phyloP scores from a whole-genome alignment of 2,797 vertebrate genomes.

The Sciurus vulgaris region DNA sequence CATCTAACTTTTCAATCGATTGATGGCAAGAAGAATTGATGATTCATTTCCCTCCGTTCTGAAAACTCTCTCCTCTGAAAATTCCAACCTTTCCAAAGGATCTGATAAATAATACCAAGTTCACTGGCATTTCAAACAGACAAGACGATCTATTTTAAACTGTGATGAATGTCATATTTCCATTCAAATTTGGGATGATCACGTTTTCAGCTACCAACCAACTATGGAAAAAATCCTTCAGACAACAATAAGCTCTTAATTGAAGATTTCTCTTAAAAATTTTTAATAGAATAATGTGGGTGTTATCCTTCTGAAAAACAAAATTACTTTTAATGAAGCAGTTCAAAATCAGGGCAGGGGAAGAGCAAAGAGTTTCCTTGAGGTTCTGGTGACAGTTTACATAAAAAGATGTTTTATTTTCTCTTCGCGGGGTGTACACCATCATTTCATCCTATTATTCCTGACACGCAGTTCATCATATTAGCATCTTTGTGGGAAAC shows the following conservation, averaged over 20 bases:
- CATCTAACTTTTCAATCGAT: slow-evolving; percentile 36
- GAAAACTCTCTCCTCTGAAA: slow-evolving; percentile 74
- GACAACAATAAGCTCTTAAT: slow-evolving; percentile 86
- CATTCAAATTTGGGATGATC: slow-evolving; percentile 82
- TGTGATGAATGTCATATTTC: slow-evolving; percentile 82
- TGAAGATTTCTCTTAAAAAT: slow-evolving; percentile 84
- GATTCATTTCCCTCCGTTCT: slow-evolving; percentile 66
- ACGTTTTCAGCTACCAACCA: slow-evolving; percentile 81
- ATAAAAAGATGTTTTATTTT: slow-evolving; percentile 86
- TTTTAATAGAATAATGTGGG: slow-evolving; percentile 85
- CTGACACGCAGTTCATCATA: slow-evolving; percentile 82
- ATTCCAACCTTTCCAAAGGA: slow-evolving; percentile 72
- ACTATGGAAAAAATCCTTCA: slow-evolving; percentile 82
- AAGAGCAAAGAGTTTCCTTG: slow-evolving; percentile 83
- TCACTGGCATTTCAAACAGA: slow-evolving; percentile 81
- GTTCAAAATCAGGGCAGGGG: slow-evolving; percentile 85
- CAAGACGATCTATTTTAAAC: slow-evolving; percentile 82
- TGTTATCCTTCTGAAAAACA: slow-evolving; percentile 84
- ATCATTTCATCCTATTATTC: slow-evolving; percentile 85
- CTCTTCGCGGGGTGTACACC: slow-evolving; percentile 83
- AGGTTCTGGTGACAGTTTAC: slow-evolving; percentile 84
- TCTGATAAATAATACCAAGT: slow-evolving; percentile 83
- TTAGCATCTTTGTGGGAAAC: slow-evolving; percentile 84
- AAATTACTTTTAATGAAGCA: slow-evolving; percentile 85
- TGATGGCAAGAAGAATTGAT: slow-evolving; percentile 42